Conservation (phyloP, 2,113 vertebrate species). For the Pseudonaja textilis region DNA sequence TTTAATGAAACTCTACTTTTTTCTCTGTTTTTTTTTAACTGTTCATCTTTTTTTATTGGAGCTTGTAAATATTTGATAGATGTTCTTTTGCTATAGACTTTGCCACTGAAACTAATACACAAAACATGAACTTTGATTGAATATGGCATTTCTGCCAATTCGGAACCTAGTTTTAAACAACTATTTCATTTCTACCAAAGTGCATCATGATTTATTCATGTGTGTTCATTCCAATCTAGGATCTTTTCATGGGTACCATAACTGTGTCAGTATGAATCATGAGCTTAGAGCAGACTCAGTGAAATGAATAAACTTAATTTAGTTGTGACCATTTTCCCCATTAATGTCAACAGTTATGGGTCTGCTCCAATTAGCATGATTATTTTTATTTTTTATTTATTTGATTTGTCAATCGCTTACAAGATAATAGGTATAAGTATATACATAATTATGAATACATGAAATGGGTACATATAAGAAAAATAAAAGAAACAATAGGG, state of each 20-base stretch:
- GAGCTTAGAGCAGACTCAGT: not conserved
- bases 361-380: not conserved
- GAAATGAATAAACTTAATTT: not conserved
- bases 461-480: too few relatives aligned
- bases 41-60: constrained; percentile 7
- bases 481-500: too few relatives aligned
- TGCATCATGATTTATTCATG: not conserved
- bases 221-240: not conserved
- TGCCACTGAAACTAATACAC: not conserved
- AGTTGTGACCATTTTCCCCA: not conserved
- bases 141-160: not conserved
- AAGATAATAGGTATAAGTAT: too few relatives aligned
- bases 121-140: not conserved
- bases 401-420: too few relatives aligned
- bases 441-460: too few relatives aligned
- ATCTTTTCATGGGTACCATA: not conserved
- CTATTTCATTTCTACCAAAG: not conserved
- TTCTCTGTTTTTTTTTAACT: not conserved
- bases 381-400: not conserved
- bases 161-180: not conserved
- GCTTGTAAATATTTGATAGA: constrained; percentile 25
- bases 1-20: constrained; percentile 17
- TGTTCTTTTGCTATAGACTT: not conserved
- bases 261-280: not conserved
- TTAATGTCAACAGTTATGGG: not conserved